phyloP scores from a whole-genome alignment of 2,888 invertebrate genomes.

The Entomobrya proxima region DNA sequence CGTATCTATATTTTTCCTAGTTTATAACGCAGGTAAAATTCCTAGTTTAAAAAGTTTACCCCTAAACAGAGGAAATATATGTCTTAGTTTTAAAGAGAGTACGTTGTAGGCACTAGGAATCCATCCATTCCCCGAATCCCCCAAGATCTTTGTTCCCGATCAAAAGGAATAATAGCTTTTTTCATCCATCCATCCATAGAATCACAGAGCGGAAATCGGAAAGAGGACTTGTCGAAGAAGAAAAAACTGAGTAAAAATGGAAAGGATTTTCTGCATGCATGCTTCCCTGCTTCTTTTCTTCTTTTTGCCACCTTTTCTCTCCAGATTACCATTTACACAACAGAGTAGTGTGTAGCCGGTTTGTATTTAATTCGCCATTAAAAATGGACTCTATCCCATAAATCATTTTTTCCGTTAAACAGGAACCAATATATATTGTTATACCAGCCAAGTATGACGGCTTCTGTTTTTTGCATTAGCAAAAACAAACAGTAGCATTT shows the following conservation, averaged over 20 bases:
- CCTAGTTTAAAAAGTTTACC: no score
- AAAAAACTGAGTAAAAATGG: slow-evolving; percentile 15
- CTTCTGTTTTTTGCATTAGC: slow-evolving; percentile 23
- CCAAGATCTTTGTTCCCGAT: slow-evolving; percentile 21
- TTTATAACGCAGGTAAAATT: no score
- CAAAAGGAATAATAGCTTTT: slow-evolving; percentile 42
- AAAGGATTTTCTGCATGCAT: slow-evolving; percentile 30
- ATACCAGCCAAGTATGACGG: background rate
- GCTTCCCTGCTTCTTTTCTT: background rate
- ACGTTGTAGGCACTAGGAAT: background rate
- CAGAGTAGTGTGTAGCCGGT: background rate
- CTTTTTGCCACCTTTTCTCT: slow-evolving; percentile 2
- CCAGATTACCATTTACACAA: background rate
- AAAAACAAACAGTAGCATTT: slow-evolving; percentile 22
- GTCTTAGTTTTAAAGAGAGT: background rate
- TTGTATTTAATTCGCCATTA: background rate
- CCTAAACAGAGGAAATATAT: no score
- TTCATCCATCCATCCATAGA: slow-evolving; percentile 6
- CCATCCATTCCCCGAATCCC: background rate
- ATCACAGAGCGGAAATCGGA: slow-evolving; percentile 39
- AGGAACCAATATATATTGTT: no score
- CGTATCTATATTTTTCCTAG: no score
- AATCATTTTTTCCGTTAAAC: slow-evolving; percentile 37
- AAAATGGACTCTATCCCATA: slow-evolving; percentile 23
- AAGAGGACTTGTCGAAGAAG: no score